Evolutionary conservation across 2,113 vertebrate genomes (phyloP), one percentile per base, ranked within the genome.

Genomic region (Dicentrarchus labrax): DNA sequence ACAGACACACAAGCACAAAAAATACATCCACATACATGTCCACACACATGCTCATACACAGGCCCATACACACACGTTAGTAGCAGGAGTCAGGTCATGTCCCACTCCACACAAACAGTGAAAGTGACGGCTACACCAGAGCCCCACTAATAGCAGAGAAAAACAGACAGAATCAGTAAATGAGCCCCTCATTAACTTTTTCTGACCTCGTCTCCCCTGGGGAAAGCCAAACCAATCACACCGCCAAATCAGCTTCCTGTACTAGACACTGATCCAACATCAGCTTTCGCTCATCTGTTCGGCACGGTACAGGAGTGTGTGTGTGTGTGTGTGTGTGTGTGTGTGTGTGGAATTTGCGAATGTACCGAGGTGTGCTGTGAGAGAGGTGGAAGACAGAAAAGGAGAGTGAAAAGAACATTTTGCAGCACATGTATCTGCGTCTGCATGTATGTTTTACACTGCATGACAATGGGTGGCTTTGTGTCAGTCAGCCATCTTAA

Each of bases 111-210:
- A 88, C 89, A 89, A 56, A 88, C 62, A 87, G 81, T 30, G 57
- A 85, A 79, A 88, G 86, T 87, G 90, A 88, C 38, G 81, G 82
- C 87, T 84, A 78, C 84, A 86, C 71, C 86, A 83, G 88, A 94
- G 91, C 86, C 61, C 70, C 82, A 48, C 89, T 93, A 92, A 93
- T 92, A 88, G 89, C 90, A 59, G 79, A 86, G 91, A 87, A 92
- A 93, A 92, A 93, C 89, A 90, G 89, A 92, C 92, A 92, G 91
- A 93, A 94, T 93, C 93, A 86, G 91, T 92, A 94, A 95, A 94
- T 92, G 92, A 94, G 94, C 91, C 90, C 89, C 94, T 94, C 93
- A 94, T 95, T 94, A 94, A 93, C 92, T 91, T 86, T 86, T 83
- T 86, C 87, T 93, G 93, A 94, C 94, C 91, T 87, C 41, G 41